These are phyloP conservation scores for Oryzias javanicus DNA, from an alignment of 2,113 vertebrate genomes.

Conservation along the genomic window DNA sequence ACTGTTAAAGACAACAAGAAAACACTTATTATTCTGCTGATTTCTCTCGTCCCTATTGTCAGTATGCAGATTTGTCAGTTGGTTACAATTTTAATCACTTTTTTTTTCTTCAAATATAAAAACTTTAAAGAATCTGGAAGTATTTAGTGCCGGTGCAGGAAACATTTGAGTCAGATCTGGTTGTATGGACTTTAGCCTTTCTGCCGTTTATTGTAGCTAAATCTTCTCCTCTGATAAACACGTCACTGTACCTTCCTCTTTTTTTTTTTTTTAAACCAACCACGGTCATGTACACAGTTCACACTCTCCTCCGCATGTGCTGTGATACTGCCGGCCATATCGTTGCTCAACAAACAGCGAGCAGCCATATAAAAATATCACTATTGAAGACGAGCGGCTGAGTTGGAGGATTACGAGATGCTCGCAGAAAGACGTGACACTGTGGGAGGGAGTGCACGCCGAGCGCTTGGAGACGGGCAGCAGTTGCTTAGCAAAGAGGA, in stretches of 20 bases:
- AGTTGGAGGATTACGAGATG: constrained; percentile 54
- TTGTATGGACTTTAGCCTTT: neutral
- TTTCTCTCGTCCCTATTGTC: too few species aligned
- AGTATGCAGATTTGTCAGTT: too few species aligned
- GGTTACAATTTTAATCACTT: too few species aligned
- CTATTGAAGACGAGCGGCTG: constrained; percentile 28
- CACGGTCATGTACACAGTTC: constrained; percentile 7
- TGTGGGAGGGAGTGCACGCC: constrained; percentile 48
- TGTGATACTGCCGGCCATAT: constrained; percentile 33
- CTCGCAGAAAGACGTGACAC: constrained; percentile 49
- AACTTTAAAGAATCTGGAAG: too few species aligned
- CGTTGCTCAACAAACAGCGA: constrained; percentile 27
- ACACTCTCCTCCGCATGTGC: constrained; percentile 32
- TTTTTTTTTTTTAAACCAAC: constrained; percentile 12
- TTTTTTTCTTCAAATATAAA: too few species aligned
- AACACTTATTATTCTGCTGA: too few species aligned
- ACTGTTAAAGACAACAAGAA: too few species aligned
- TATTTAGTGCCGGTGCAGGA: too few species aligned
- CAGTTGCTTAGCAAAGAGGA: constrained; percentile 73
- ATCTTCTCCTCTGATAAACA: constrained; percentile 14
- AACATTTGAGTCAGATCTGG: too few species aligned
- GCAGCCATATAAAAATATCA: constrained; percentile 20
- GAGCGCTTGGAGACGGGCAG: constrained; percentile 64
- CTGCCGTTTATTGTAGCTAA: neutral
- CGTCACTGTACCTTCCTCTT: constrained; percentile 9